These are phyloP conservation scores for Catamblyrhynchus diadema DNA, from an alignment of 2,797 vertebrate genomes.

Conservation along the genomic window DNA sequence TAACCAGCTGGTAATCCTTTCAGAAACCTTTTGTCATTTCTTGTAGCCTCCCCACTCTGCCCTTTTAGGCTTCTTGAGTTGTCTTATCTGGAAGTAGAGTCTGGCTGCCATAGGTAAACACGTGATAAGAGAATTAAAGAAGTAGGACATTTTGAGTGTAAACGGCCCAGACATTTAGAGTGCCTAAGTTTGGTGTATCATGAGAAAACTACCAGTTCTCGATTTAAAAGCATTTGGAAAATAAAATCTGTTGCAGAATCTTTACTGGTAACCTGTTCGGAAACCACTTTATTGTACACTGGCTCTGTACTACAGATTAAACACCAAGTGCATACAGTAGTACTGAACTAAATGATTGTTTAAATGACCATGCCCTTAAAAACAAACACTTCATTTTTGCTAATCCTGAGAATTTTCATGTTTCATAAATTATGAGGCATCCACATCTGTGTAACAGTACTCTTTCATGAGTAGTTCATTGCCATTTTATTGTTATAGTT, in stretches of 20 bases:
- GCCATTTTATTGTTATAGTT: constrained; percentile 2
- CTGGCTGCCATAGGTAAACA: background rate
- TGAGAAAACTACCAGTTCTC: background rate
- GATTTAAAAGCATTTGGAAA: background rate
- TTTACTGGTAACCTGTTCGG: background rate
- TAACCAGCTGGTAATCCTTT: background rate
- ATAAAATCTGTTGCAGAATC: background rate
- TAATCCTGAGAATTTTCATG: background rate
- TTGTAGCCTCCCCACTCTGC: fast-evolving
- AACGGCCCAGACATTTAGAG: background rate
- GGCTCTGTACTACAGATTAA: background rate
- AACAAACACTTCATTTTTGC: background rate
- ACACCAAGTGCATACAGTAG: background rate
- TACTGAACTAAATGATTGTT: background rate
- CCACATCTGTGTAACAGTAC: background rate
- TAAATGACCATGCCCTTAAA: background rate
- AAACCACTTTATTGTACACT: background rate
- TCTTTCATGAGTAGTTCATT: constrained; percentile 7
- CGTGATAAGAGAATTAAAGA: background rate
- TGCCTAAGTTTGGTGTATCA: background rate
- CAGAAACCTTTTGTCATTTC: background rate
- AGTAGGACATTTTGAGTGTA: background rate
- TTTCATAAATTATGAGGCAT: background rate
- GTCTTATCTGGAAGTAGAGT: background rate
- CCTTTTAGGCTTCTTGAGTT: background rate